These are phyloP conservation scores for Orchesella cincta DNA, from an alignment of 1,140 invertebrate species.

Conservation along the genomic window DNA sequence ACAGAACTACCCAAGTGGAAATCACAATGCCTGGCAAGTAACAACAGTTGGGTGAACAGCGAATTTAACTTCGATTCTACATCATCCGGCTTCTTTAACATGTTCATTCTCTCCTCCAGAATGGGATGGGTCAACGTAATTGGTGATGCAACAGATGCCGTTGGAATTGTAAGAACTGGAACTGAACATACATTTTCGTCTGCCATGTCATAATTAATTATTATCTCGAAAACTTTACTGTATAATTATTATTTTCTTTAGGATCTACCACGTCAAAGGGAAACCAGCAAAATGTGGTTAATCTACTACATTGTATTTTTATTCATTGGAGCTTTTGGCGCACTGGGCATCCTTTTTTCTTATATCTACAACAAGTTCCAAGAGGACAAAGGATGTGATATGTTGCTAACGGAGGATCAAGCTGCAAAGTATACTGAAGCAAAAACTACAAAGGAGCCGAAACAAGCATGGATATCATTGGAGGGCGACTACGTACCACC, in stretches of 20 bases:
- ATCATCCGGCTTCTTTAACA: background rate
- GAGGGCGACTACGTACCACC: background rate
- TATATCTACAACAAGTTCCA: slow-evolving; percentile 6
- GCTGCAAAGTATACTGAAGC: background rate
- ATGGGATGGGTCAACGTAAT: slow-evolving; percentile 32
- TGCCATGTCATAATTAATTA: no score
- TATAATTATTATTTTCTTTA: background rate
- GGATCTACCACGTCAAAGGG: background rate
- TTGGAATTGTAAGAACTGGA: background rate
- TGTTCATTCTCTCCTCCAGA: slow-evolving; percentile 11
- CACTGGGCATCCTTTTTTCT: slow-evolving; percentile 5
- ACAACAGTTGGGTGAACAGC: slow-evolving; percentile 24
- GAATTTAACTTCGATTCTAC: slow-evolving; percentile 26
- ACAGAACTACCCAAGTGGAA: no score
- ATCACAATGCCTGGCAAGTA: background rate
- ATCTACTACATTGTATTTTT: slow-evolving; percentile 10
- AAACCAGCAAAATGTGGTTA: background rate
- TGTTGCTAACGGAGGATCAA: background rate
- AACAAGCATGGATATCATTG: background rate
- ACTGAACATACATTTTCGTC: background rate
- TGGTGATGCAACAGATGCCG: slow-evolving; percentile 13
- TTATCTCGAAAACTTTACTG: no score
- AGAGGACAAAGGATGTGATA: background rate
- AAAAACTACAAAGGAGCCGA: background rate
- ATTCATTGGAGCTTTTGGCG: background rate